Percentiles rank a stretch among this genome's conserved stretches.
Evolutionary conservation across 2,113 vertebrate species (phyloP).

Genomic region (Kryptolebias marmoratus): DNA sequence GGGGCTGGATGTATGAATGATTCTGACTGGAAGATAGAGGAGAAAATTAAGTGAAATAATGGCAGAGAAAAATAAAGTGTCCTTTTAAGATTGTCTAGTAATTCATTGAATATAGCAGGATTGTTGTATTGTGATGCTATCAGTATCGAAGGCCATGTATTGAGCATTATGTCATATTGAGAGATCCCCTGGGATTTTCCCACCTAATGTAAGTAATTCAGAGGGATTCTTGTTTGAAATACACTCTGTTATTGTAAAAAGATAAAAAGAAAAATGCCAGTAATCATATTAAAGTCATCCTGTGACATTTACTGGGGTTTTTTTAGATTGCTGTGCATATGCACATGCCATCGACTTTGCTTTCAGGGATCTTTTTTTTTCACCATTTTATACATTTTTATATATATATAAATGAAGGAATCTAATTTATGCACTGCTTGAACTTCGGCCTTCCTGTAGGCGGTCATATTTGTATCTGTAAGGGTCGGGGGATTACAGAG

Average conservation of each 20-base stretch:
- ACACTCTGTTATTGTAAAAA: background rate
- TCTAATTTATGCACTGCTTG: conserved; percentile 13
- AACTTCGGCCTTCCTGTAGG: conserved; percentile 34
- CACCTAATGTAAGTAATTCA: background rate
- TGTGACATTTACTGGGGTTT: too few relatives aligned
- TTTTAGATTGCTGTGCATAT: too few relatives aligned
- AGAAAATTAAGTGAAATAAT: too few relatives aligned
- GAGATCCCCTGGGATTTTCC: background rate
- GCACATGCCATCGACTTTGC: background rate
- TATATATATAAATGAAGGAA: conserved; percentile 36
- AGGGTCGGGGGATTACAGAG: conserved; percentile 60
- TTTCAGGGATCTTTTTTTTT: conserved; percentile 15
- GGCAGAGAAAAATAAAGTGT: too few relatives aligned
- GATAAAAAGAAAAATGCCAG: background rate
- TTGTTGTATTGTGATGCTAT: too few relatives aligned
- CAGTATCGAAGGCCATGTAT: too few relatives aligned
- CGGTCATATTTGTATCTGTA: conserved; percentile 39
- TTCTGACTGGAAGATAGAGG: too few relatives aligned
- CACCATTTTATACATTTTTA: conserved; percentile 28
- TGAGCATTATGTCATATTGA: too few relatives aligned
- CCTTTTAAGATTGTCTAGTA: too few relatives aligned
- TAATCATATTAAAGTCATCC: background rate
- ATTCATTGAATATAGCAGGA: too few relatives aligned
- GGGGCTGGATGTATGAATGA: too few relatives aligned
- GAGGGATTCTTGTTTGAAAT: too few relatives aligned